Evolutionary conservation across 2,113 vertebrate genomes (phyloP).

Genomic region (Murina feae): DNA sequence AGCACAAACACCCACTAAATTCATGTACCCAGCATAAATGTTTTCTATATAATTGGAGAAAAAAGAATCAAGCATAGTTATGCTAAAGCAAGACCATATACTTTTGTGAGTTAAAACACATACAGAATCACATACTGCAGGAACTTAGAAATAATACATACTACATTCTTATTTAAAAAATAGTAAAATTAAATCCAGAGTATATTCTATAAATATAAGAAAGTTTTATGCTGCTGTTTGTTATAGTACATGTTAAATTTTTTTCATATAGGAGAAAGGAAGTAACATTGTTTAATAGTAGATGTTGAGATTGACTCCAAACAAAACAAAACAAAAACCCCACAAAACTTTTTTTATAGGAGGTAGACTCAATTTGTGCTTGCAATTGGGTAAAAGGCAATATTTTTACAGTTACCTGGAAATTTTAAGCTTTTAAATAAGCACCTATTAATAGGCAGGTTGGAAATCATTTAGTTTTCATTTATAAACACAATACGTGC

Average conservation of each 20-base stretch:
- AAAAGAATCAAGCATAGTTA: neutral
- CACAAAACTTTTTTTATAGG: neutral
- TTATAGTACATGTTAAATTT: neutral
- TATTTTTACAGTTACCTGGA: neutral
- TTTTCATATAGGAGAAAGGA: neutral
- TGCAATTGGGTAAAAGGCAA: neutral
- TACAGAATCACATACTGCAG: neutral
- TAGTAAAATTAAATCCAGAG: neutral
- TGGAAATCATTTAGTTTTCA: neutral
- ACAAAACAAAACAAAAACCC: neutral
- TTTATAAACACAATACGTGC: neutral
- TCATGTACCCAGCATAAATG: neutral
- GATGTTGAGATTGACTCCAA: neutral
- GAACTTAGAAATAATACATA: neutral
- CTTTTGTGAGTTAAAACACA: conserved; percentile 22
- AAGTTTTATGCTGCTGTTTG: neutral
- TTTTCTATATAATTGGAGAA: neutral
- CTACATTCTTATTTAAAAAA: conserved; percentile 1
- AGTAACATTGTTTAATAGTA: neutral
- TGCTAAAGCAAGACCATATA: neutral
- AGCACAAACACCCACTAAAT: neutral
- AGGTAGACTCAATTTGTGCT: neutral
- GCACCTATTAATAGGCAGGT: neutral
- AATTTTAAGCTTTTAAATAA: neutral
- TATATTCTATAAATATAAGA: neutral